phyloP scores from a whole-genome alignment of 2,797 vertebrate genomes.

The Podargus strigoides region DNA sequence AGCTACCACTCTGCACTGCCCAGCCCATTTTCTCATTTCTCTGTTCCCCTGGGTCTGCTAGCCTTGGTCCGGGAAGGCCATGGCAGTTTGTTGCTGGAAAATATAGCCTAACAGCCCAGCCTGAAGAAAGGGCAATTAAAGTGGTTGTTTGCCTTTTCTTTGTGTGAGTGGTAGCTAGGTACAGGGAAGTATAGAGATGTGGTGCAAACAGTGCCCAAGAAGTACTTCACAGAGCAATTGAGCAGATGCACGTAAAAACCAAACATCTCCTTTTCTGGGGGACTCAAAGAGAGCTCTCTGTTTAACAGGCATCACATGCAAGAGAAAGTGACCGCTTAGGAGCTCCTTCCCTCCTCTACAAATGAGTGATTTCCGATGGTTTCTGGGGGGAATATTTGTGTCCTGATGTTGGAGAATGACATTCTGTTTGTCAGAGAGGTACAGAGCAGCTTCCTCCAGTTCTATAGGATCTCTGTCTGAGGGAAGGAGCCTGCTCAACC shows the following conservation, averaged over 20 bases:
- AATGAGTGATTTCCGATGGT: neutral
- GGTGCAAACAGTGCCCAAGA: neutral
- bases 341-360: neutral
- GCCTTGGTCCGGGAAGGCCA: neutral
- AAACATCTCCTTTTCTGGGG: neutral
- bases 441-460: neutral
- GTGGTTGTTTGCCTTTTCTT: neutral
- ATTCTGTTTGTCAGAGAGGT: neutral
- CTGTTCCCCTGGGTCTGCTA: neutral
- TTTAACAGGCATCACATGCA: neutral
- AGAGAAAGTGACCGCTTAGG: neutral
- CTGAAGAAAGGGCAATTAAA: constrained; percentile 14
- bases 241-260: neutral
- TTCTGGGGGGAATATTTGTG: neutral
- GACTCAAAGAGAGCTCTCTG: neutral
- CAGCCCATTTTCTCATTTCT: constrained; percentile 22
- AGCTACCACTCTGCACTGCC: neutral
- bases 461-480: neutral
- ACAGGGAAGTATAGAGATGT: neutral
- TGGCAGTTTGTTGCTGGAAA: neutral
- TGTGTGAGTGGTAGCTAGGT: neutral
- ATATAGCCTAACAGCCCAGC: neutral
- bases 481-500: neutral
- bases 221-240: neutral
- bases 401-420: neutral